These are phyloP conservation scores for Platanista minor DNA, from an alignment of 2,113 vertebrate species.

Conservation along the genomic window DNA sequence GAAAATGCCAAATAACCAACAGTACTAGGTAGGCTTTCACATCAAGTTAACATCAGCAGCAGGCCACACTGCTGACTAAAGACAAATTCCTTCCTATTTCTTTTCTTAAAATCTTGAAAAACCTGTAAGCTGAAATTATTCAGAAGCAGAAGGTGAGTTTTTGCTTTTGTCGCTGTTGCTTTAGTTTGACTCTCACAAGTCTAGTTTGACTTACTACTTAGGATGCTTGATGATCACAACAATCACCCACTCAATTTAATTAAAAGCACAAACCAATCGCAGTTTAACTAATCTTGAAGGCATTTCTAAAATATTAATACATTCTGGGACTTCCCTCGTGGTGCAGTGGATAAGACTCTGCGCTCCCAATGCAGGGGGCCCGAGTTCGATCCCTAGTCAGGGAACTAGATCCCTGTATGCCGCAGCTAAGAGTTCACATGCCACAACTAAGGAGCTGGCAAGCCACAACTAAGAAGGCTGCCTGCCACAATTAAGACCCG, in stretches of 20 bases:
- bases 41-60: neutral
- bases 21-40: neutral
- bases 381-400: too few relatives aligned
- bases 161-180: neutral
- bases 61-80: neutral
- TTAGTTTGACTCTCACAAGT: neutral
- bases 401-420: too few relatives aligned
- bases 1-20: neutral
- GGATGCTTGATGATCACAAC: neutral
- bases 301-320: neutral
- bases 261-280: neutral
- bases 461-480: too few relatives aligned
- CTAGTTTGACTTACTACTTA: neutral
- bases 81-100: neutral
- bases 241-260: neutral
- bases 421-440: too few relatives aligned
- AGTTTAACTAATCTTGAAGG: conserved; percentile 28
- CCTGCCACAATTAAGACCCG: too few relatives aligned
- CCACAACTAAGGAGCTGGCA: too few relatives aligned
- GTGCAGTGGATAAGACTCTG: too few relatives aligned
- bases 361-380: too few relatives aligned
- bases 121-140: neutral
- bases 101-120: neutral
- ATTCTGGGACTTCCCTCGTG: neutral
- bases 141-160: neutral